These are phyloP conservation scores for Todiramphus saurophagus DNA, from an alignment of 2,113 vertebrate genomes.

Conservation along the genomic window DNA sequence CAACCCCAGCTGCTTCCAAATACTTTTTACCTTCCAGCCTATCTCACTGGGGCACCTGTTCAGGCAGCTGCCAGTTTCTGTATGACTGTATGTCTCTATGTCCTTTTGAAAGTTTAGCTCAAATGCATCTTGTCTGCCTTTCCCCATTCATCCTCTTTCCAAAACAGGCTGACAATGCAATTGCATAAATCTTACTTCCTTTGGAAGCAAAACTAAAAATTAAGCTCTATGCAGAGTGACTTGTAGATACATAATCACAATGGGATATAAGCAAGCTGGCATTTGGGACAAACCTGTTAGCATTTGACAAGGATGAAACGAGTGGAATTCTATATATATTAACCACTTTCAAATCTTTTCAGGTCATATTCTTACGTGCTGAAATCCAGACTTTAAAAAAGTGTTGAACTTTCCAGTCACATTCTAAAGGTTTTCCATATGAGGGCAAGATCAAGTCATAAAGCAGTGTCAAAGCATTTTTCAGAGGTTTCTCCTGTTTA, in stretches of 20 bases:
- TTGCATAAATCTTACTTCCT: background rate
- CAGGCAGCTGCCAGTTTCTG: background rate
- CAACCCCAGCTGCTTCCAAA: background rate
- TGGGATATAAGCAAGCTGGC: background rate
- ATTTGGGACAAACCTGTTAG: background rate
- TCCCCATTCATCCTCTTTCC: background rate
- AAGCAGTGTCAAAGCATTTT: background rate
- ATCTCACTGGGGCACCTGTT: background rate
- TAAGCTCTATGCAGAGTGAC: background rate
- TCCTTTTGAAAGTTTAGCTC: background rate
- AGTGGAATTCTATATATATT: background rate
- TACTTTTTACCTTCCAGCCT: background rate
- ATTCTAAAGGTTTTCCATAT: constrained; percentile 17
- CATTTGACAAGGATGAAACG: background rate
- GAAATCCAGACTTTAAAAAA: background rate
- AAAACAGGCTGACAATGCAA: background rate
- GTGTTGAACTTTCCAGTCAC: background rate
- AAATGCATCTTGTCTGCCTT: background rate
- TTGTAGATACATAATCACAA: background rate
- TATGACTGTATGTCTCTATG: background rate
- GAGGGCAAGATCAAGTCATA: background rate
- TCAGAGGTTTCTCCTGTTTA: background rate
- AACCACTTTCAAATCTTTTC: background rate
- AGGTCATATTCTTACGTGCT: background rate
- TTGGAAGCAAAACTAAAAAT: background rate